Evolutionary conservation across 2,888 invertebrate genomes (phyloP), one percentile per base, ranked within the genome.

Genomic region (Caenorhabditis sp.): DNA sequence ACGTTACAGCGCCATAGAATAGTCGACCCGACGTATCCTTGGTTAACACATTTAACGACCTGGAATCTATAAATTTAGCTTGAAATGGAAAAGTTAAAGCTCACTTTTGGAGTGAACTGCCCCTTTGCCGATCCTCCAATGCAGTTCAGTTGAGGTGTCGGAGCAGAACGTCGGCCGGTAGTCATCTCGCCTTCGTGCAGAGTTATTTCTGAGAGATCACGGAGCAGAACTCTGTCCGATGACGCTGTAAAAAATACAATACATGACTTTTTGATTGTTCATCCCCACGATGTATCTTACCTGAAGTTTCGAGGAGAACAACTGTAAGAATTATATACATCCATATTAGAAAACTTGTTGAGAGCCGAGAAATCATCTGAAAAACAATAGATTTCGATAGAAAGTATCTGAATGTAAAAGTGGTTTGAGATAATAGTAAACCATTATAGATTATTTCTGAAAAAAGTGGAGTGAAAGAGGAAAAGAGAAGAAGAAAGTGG

Each of bases 1-100:
- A 91, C 90, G 44, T 85, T 84, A 80, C 91, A 91, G 70, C 89
- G 87, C 91, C 91, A 91, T 64, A 91, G 89, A 38, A 93, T 93
- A 90, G 93, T 93, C 70, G 89, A 79, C 1, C 94, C 94, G 91
- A 94, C 94, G 64, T 90, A 93, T 0, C 94, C 94, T 84, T 92
- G 90, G 89, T 94, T 94, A 84, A 93, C 93, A 90, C 94, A 94
- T 90, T 94, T 94, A 4, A 94, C 94, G 24, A 93, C 63, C 70
- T 75, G 10, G 41, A 35, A 10, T 19, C 14, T 16, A 14, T 7
- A n/a, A 19, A 2, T 22, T 8, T 6, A 5, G 14, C 19, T 14
- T 10, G 5, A 24, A 54, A 14, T 24, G 6, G n/a, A 10, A 22
- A n/a, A 8, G 12, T 26, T 5, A 26, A 8, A 26, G 14, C 14